Conservation (phyloP, 30 jellyfish, hydroid and myxozoan species). For the Aurelia aurita complex sp. Pacific region DNA sequence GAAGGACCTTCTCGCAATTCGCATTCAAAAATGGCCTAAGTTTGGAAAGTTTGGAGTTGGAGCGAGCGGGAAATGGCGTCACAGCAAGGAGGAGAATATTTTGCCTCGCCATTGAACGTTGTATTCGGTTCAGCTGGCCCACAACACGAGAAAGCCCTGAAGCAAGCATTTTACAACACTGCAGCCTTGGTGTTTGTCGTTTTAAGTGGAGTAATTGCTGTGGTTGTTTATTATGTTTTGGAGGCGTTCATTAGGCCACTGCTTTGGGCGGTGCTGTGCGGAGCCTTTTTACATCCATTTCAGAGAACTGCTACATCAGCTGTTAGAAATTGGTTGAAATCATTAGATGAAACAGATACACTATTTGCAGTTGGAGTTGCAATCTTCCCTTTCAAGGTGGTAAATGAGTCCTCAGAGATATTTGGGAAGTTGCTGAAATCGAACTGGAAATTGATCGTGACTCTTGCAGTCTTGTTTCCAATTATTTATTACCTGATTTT, state of each 20-base stretch:
- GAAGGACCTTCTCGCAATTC: no score
- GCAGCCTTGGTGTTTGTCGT: conserved; percentile 91
- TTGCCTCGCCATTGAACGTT: conserved; percentile 82
- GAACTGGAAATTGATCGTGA: conserved; percentile 47
- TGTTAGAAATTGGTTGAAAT: conserved; percentile 76
- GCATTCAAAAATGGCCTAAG: no score
- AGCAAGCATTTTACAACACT: conserved; percentile 93
- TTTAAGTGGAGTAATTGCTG: conserved; percentile 79
- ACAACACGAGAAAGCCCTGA: conserved; percentile 83
- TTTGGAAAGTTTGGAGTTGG: no score
- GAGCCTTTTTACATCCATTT: conserved; percentile 89
- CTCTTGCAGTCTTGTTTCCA: conserved; percentile 68
- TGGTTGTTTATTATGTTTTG: conserved; percentile 78
- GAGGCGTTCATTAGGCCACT: conserved; percentile 94
- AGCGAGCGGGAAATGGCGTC: neutral
- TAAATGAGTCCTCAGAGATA: conserved; percentile 65
- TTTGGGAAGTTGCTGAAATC: conserved; percentile 66
- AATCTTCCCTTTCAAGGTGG: conserved; percentile 68
- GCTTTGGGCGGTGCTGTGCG: conserved; percentile 96
- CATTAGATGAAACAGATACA: conserved; percentile 68
- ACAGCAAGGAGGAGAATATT: conserved; percentile 29
- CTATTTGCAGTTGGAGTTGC: conserved; percentile 89
- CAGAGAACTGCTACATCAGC: conserved; percentile 76
- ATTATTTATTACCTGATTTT: conserved; percentile 61
- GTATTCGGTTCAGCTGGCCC: conserved; percentile 82